Evolutionary conservation across 53 echinoderm and acorn worm species (phyloP).

Genomic region (Holothuria scabra): DNA sequence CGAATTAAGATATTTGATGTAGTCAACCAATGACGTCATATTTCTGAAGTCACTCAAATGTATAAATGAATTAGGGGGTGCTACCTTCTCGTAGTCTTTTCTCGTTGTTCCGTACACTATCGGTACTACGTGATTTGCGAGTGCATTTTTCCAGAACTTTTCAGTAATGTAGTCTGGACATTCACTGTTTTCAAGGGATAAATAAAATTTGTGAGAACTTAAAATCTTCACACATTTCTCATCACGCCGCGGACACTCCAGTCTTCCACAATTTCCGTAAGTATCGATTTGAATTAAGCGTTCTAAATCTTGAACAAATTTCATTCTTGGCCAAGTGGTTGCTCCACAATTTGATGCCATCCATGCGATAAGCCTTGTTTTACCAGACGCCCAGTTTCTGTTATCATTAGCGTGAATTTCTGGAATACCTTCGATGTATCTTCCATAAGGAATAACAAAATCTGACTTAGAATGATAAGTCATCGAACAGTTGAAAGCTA

Average conservation of each 20-base stretch:
- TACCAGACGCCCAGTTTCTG: constrained; percentile 60
- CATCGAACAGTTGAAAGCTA: constrained; percentile 67
- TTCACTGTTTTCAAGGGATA: constrained; percentile 76
- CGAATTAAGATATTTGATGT: constrained; percentile 54
- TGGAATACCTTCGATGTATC: constrained; percentile 49
- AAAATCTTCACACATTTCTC: constrained; percentile 53
- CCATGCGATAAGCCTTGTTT: constrained; percentile 67
- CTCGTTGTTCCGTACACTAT: constrained; percentile 75
- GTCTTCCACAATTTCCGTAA: constrained; percentile 63
- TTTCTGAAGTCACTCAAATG: constrained; percentile 70
- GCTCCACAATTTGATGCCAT: constrained; percentile 78
- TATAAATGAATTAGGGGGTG: constrained; percentile 76
- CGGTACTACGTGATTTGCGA: constrained; percentile 64
- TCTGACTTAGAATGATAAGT: constrained; percentile 66
- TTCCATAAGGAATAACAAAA: constrained; percentile 68
- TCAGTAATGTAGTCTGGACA: constrained; percentile 79
- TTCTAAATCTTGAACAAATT: constrained; percentile 63
- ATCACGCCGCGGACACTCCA: constrained; percentile 49
- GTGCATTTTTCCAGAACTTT: constrained; percentile 74
- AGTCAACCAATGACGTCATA: constrained; percentile 46
- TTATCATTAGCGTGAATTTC: not conserved
- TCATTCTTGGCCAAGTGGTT: constrained; percentile 70
- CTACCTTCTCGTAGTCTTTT: constrained; percentile 68
- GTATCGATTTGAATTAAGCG: constrained; percentile 69
- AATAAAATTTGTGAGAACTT: constrained; percentile 80